phyloP scores from a whole-genome alignment of 35 echinoderm and acorn worm genomes.

The Hemicentrotus pulcherrimus region DNA sequence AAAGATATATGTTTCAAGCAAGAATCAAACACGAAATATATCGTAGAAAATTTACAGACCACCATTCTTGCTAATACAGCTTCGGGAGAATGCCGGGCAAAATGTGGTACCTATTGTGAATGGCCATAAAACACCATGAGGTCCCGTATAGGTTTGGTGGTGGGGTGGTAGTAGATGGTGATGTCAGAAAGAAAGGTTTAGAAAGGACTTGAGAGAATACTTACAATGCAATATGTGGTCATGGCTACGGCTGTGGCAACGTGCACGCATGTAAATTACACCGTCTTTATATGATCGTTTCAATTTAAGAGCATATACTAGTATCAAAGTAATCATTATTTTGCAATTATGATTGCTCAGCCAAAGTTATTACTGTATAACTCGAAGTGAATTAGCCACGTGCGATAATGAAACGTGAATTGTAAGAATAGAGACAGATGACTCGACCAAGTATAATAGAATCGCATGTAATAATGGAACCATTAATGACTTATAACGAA shows the following conservation, averaged over 20 bases:
- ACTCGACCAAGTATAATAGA: no score
- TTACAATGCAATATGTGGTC: conserved; percentile 11
- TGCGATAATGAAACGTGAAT: not conserved
- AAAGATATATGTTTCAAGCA: no score
- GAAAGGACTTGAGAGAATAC: not conserved
- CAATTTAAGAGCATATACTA: not conserved
- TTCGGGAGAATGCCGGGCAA: not conserved
- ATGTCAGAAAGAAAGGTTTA: not conserved
- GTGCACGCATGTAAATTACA: not conserved
- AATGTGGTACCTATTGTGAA: not conserved
- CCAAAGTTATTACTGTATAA: not conserved
- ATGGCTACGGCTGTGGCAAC: not conserved
- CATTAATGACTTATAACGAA: no score
- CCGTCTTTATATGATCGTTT: not conserved
- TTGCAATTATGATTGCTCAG: not conserved
- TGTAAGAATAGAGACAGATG: no score
- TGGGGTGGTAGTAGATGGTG: not conserved
- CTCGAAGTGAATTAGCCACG: not conserved
- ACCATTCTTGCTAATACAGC: not conserved
- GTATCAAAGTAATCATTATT: not conserved
- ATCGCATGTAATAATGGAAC: no score
- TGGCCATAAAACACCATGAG: not conserved
- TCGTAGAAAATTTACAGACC: no score
- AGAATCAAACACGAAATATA: no score
- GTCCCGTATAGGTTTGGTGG: not conserved